phyloP scores from a whole-genome alignment of 2,113 vertebrate species.

The Pachypanchax playfairii region DNA sequence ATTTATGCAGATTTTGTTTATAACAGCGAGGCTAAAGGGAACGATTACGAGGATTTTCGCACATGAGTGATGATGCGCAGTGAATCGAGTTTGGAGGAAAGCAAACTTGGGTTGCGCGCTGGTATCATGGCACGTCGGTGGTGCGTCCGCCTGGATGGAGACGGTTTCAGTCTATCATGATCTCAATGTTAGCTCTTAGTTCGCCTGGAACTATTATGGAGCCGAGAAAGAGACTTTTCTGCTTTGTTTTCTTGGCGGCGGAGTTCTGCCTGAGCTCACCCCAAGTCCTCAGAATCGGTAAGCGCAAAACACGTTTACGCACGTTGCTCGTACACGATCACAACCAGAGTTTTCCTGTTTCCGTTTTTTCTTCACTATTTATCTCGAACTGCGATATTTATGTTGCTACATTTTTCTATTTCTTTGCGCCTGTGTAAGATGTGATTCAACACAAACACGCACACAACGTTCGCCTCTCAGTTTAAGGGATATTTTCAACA shows the following conservation, averaged over 20 bases:
- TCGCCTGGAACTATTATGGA: conserved; percentile 73
- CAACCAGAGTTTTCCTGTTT: neutral
- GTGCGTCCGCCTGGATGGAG: conserved; percentile 41
- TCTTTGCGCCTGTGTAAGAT: too few species aligned
- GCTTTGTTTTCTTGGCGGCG: conserved; percentile 73
- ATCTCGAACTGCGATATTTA: too few species aligned
- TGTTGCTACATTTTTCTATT: too few species aligned
- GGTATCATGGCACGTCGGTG: conserved; percentile 46
- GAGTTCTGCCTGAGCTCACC: conserved; percentile 79
- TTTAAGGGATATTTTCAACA: too few species aligned
- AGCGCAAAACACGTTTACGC: conserved; percentile 75
- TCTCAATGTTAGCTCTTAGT: conserved; percentile 58
- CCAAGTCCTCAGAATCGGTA: conserved; percentile 92
- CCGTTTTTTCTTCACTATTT: too few species aligned
- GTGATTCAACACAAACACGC: too few species aligned
- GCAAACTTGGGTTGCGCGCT: conserved; percentile 35
- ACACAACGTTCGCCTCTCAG: too few species aligned
- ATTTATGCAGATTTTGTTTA: conserved; percentile 1
- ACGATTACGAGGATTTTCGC: neutral
- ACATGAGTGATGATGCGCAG: conserved; percentile 38
- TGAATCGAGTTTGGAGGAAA: conserved; percentile 29
- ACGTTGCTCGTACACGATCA: neutral
- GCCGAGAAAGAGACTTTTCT: conserved; percentile 70
- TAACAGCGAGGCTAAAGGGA: neutral
- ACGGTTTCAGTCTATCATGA: conserved; percentile 60